Conservation (phyloP, 2,888 invertebrate species). For the Tenthredo scrophulariae region DNA sequence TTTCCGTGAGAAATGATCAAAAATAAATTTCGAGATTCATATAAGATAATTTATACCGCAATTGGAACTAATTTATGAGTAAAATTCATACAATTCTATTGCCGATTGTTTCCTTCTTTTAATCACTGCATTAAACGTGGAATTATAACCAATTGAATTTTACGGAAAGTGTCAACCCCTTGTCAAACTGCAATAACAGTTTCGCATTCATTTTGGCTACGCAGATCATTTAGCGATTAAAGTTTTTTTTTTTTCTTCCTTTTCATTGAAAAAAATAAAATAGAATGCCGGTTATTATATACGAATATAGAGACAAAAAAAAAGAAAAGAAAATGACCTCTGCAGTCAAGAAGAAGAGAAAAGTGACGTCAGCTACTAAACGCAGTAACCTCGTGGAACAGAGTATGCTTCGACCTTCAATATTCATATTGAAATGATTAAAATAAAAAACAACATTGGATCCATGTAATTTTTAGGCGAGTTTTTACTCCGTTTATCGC, state of each 20-base stretch:
- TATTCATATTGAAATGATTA: no score
- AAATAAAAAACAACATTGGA: background rate
- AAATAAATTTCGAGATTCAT: background rate
- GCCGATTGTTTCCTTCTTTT: background rate
- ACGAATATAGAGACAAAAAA: background rate
- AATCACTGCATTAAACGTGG: background rate
- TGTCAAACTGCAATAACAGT: background rate
- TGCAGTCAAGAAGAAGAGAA: background rate
- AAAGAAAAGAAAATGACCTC: background rate
- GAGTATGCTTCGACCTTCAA: background rate
- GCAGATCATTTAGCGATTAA: background rate
- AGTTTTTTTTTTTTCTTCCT: background rate
- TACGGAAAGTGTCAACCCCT: background rate
- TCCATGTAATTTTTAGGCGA: background rate
- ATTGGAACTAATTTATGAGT: background rate
- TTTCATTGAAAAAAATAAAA: background rate
- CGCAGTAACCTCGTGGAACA: background rate
- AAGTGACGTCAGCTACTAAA: background rate
- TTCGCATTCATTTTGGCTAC: background rate
- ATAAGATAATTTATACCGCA: background rate
- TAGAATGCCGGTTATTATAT: background rate
- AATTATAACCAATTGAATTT: background rate
- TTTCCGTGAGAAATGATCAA: background rate
- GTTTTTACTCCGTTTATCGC: background rate
- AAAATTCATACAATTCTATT: background rate